Evolutionary conservation across 2,113 vertebrate genomes (phyloP).

Genomic region (Maccullochella peelii): DNA sequence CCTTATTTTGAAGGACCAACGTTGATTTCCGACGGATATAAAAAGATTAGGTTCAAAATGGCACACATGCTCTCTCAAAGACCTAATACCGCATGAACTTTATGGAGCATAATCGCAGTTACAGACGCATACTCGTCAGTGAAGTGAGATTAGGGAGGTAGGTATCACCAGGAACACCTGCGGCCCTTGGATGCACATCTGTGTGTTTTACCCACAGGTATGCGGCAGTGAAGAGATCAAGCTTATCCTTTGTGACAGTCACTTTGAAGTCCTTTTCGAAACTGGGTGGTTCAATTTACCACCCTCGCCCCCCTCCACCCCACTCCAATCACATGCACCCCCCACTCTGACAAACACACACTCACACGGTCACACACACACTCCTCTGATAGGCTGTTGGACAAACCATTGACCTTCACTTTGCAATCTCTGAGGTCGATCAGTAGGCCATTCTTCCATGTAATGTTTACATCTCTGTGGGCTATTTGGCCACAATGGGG

Average conservation of each 20-base stretch:
- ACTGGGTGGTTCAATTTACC: conserved; percentile 79
- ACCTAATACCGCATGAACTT: conserved; percentile 14
- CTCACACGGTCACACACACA: conserved; percentile 40
- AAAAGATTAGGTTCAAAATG: conserved; percentile 21
- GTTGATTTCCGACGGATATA: not conserved
- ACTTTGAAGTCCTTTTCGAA: conserved; percentile 74
- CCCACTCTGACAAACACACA: conserved; percentile 32
- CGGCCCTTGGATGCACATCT: conserved; percentile 13
- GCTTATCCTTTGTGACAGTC: conserved; percentile 78
- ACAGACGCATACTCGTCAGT: conserved; percentile 1
- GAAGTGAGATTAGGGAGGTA: conserved; percentile 26
- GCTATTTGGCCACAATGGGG: conserved; percentile 78
- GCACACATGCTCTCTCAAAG: not conserved
- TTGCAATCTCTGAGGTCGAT: conserved; percentile 81
- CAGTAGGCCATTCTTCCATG: conserved; percentile 81
- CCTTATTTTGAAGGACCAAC: not conserved
- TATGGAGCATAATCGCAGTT: conserved; percentile 18
- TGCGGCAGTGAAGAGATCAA: conserved; percentile 68
- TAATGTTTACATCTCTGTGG: conserved; percentile 83
- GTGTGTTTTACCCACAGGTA: conserved; percentile 46
- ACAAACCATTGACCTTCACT: conserved; percentile 81
- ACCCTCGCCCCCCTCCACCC: conserved; percentile 4
- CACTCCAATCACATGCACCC: conserved; percentile 30
- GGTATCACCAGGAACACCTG: conserved; percentile 62
- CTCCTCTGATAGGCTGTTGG: conserved; percentile 66